Evolutionary conservation across 2,888 invertebrate genomes (phyloP), one percentile per base, ranked within the genome.

Genomic region (Eristalis tenax): DNA sequence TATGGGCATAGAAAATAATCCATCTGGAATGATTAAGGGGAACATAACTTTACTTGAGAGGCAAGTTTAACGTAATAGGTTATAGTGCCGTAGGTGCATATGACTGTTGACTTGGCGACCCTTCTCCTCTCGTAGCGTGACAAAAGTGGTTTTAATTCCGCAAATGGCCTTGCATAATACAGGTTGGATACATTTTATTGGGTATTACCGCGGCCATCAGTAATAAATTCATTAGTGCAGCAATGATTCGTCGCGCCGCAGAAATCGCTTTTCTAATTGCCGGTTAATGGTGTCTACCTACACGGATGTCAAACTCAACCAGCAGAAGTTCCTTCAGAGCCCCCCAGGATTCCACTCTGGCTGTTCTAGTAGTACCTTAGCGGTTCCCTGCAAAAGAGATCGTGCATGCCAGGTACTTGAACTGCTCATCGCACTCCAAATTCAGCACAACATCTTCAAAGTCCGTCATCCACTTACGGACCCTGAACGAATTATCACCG

Each of bases 141-240:
- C 11, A 38, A 38, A 6, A 38, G 11, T 38, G 1, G 6, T 38
- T 38, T 38, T 2, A 38, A 10, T 38, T 38, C 38, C 8, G 38
- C 38, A 1, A 38, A 5, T 13, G 76, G 59, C 13, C 13, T 68
- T 3, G 68, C 68, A 13, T 68, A 40, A 15, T 68, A 76, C 3
- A 83, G 32, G 3, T 63, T 71, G 1, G 76, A 71, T 32, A 57
- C 61, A 15, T 43, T 66, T 11, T 71, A 70, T 43, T 35, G 22
- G 0, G 69, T 59, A 26, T 76, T 71, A 2, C 40, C 50, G 10
- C 75, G 38, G 1, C 70, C 82, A 4, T 70, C 75, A 15, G 70
- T 76, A 4, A 82, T 65, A 22, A 43, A 70, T 8, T 65, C 82
- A 15, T 15, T 66, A 82, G n/a, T 69, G 56, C 8, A 69, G 26